Evolutionary conservation across 2,113 vertebrate species (phyloP), one percentile per base, ranked within the genome.

Genomic region (Oriolus oriolus): DNA sequence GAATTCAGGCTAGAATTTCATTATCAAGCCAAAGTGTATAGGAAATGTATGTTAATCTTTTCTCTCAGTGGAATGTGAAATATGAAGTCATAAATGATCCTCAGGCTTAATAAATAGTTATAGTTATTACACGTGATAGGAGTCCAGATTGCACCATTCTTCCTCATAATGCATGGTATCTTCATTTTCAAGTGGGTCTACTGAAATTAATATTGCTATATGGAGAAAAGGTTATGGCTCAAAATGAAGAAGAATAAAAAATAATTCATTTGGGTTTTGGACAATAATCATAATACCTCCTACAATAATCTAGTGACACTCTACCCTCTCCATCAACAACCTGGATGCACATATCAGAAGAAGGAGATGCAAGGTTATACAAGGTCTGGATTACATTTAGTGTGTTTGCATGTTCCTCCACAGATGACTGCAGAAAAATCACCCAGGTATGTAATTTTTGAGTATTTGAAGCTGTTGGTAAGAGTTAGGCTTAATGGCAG

Each of bases 101-200:
- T 68, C 33, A 47, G 79, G 11, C 15, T 89, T 93, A 75, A 91
- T 80, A 95, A 92, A 86, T 89, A 94, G 50, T 81, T 81, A 61
- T 21, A 78, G 56, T 44, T 92, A 92, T 92, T 89, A n/a, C 39
- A 83, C 5, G n/a, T 65, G 27, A 90, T 74, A 87, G 37, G 49
- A 87, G 19, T 53, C 45, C 85, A 92, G 71, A 93, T 86, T 95
- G 63, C 30, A 61, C 74, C 44, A 89, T 94, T 89, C 68, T 74
- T 95, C 35, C 68, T 89, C 42, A 63, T 90, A 95, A 89, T 74
- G 73, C 22, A 50, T 6, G 10, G 24, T 78, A 78, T 81, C 76
- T 92, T 84, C 45, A 57, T 65, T 92, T 94, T 70, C 60, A 77
- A 90, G 64, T 44, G 20, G 10, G 8, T 54, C 18, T 80, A n/a